Conservation (phyloP, 1,140 invertebrate species). For the Hyphantria cunea region DNA sequence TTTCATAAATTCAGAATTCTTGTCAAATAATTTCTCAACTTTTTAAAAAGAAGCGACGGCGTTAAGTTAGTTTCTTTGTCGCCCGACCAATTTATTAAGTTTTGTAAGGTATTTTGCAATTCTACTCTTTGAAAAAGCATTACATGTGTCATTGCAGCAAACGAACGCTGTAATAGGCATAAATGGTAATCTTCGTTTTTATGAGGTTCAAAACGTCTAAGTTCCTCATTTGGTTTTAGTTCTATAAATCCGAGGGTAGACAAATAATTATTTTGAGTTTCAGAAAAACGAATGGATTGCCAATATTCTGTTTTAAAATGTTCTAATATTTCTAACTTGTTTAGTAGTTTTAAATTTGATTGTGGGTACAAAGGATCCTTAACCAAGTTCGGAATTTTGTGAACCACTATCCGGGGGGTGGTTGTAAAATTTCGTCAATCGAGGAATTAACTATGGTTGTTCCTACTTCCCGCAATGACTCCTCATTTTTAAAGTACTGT, state of each 20-base stretch:
- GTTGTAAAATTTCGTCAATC: background rate
- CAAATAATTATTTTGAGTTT: conserved; percentile 37
- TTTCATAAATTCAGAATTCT: conserved; percentile 26
- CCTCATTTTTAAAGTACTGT: background rate
- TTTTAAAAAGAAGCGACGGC: background rate
- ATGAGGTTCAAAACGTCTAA: conserved; percentile 30
- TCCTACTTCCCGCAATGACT: too few relatives aligned
- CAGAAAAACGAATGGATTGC: conserved; percentile 34
- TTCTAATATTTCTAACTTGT: conserved; percentile 34
- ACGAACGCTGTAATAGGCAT: conserved; percentile 26
- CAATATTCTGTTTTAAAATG: conserved; percentile 34
- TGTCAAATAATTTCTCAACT: conserved; percentile 20
- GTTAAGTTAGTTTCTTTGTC: background rate
- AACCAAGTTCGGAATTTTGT: background rate
- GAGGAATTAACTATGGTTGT: too few relatives aligned
- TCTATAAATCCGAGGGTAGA: conserved; percentile 35
- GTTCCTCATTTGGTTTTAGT: conserved; percentile 29
- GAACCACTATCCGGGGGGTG: background rate
- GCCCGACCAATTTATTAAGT: conserved; percentile 29
- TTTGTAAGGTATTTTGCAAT: conserved; percentile 21
- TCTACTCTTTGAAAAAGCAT: conserved; percentile 24
- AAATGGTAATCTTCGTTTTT: conserved; percentile 23
- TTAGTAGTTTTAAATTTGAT: conserved; percentile 4
- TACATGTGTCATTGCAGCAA: conserved; percentile 27
- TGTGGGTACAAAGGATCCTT: background rate